Percentiles rank a stretch among this genome's conserved stretches.
Evolutionary conservation across 1,140 invertebrate species (phyloP).

Genomic region (Arion vulgaris): DNA sequence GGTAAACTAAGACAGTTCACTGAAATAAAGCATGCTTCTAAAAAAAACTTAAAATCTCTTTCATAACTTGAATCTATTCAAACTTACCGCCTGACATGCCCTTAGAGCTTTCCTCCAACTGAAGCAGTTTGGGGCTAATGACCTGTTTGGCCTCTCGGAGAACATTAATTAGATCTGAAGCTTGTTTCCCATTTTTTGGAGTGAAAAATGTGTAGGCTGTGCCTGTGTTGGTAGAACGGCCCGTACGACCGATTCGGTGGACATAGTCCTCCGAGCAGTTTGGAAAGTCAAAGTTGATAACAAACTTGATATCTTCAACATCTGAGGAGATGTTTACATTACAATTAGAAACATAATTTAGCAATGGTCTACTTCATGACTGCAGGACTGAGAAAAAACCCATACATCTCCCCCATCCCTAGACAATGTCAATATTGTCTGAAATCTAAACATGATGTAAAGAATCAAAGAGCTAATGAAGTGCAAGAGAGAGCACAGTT

Average conservation of each 20-base stretch:
- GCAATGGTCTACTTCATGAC: too few species aligned
- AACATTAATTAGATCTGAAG: slow-evolving; percentile 91
- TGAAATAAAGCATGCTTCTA: too few species aligned
- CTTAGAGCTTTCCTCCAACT: slow-evolving; percentile 62
- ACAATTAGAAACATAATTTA: too few species aligned
- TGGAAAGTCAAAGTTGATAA: slow-evolving; percentile 99
- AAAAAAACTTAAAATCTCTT: too few species aligned
- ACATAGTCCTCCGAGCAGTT: slow-evolving; percentile 99
- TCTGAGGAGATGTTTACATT: slow-evolving; percentile 77
- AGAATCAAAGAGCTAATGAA: too few species aligned
- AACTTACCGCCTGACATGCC: slow-evolving; percentile 54
- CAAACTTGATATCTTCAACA: slow-evolving; percentile 99
- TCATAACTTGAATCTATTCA: too few species aligned
- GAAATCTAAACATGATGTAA: too few species aligned
- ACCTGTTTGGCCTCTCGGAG: slow-evolving; percentile 95
- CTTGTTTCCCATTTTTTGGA: slow-evolving; percentile 88
- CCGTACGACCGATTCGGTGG: slow-evolving; percentile 98
- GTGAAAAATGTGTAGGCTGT: slow-evolving; percentile 99
- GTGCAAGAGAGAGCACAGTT: too few species aligned
- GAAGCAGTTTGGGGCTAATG: slow-evolving; percentile 74
- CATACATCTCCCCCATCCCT: too few species aligned
- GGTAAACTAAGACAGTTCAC: too few species aligned
- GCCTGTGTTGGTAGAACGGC: slow-evolving; percentile 90
- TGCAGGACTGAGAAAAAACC: too few species aligned
- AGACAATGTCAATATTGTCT: too few species aligned